Conservation (phyloP, 1,140 invertebrate genomes). For the Brachionus plicatilis region DNA sequence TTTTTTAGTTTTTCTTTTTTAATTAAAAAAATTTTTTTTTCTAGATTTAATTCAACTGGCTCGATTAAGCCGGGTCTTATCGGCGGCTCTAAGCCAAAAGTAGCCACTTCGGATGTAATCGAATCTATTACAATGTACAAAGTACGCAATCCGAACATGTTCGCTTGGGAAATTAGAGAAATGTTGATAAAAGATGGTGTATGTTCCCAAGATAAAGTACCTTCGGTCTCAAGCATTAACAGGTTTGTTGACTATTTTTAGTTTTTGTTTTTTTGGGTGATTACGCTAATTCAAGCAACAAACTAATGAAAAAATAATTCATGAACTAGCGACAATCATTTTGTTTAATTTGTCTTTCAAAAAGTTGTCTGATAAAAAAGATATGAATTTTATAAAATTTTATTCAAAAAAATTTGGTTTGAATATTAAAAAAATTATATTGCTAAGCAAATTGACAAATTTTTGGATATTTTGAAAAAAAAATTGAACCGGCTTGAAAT, state of each 20-base stretch:
- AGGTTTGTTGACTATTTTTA: conserved; percentile 63
- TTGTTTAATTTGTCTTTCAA: no score
- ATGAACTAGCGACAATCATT: no score
- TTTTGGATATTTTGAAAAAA: no score
- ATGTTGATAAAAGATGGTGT: conserved; percentile 89
- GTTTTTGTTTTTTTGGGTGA: not conserved
- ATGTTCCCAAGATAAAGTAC: conserved; percentile 96
- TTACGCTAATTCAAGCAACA: no score
- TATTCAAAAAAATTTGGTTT: no score
- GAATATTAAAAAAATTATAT: no score
- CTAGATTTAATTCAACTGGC: conserved; percentile 94
- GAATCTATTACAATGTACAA: conserved; percentile 98
- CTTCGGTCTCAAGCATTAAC: conserved; percentile 96
- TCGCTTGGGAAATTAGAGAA: conserved; percentile 98
- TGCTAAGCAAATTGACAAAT: no score
- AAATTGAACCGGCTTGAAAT: no score
- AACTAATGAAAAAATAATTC: no score
- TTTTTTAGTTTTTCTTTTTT: not conserved
- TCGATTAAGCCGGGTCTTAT: conserved; percentile 98
- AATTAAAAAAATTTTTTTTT: conserved; percentile 22
- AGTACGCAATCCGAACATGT: conserved; percentile 97
- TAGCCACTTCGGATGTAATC: conserved; percentile 94
- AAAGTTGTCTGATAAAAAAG: no score
- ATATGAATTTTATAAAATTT: no score
- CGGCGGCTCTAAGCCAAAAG: conserved; percentile 97